Base-by-base conservation (phyloP, 2,113 vertebrate species). In the Rynchops niger region DNA sequence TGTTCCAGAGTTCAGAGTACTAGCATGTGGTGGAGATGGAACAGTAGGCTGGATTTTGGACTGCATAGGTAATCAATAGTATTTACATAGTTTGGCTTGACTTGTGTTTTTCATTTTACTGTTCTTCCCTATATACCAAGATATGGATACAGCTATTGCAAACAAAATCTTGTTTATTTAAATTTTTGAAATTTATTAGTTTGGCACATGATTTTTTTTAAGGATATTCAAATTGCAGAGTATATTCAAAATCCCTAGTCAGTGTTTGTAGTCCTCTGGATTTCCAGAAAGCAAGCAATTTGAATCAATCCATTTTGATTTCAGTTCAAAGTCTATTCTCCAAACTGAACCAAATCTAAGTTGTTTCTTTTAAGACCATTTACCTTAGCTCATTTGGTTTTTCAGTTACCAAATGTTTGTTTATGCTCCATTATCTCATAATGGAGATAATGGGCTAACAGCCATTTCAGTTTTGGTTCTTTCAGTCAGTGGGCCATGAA, bases 41-140 rank as follows among this genome's bases (percentile, higher is more conserved):
- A 99, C 99, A 6, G 99, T 99, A 43, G 99, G 99, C 80, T 99
- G 99, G 99, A 99, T 99, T 98, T 98, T 99, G 95, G 99, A 99
- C 97, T 99, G 99, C 96, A 99, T 99, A 95, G 99, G 99, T 99
- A 99, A 98, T 73, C 27, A 80, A n/a, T 30, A 78, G 15, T 4
- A 2, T 72, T 94, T 88, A 43, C 32, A 59, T 12, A 18, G 12
- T 73, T 90, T 82, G 72, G 15, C 27, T 79, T 92, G 56, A 58
- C 47, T 90, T 8, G 5, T 34, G 15, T 17, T 63, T 89, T 91
- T 71, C 2, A 26, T 76, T 94, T 71, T 84, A 26, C 9, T 90
- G 22, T 5, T 67, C 12, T 88, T 65, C 19, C 17, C 34, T 72
- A 2, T 43, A 12, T 87, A 42, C 22, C 7, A n/a, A 7, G 19